Percentiles rank a stretch among this genome's conserved stretches.
Evolutionary conservation across 1,140 invertebrate species (phyloP).

Genomic region (Rhizoglyphus robini): DNA sequence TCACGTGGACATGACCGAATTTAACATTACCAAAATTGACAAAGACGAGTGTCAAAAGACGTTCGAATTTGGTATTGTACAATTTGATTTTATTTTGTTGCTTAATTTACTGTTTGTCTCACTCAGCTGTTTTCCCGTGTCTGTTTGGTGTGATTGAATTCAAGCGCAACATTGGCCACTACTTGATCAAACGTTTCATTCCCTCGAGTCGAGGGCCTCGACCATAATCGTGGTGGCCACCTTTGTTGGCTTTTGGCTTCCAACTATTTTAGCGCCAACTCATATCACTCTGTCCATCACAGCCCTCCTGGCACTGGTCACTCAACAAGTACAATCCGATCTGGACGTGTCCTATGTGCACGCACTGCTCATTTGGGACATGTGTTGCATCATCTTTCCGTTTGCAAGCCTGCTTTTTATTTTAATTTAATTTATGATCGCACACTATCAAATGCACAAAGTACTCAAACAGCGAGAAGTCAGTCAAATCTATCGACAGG

Average conservation of each 20-base stretch:
- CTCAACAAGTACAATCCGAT: conserved; percentile 41
- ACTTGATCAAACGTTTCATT: conserved; percentile 19
- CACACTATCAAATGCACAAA: conserved; percentile 31
- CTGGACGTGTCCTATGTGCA: conserved; percentile 39
- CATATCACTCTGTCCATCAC: conserved; percentile 45
- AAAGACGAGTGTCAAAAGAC: conserved; percentile 6
- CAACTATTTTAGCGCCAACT: conserved; percentile 39
- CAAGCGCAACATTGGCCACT: conserved; percentile 17
- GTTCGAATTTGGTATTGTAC: not conserved
- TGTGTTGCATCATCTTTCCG: conserved; percentile 66
- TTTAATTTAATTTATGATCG: conserved; percentile 75
- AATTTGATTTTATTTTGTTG: too few species aligned
- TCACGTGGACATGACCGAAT: conserved; percentile 16
- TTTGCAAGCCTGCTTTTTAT: conserved; percentile 61
- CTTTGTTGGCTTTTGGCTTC: conserved; percentile 23
- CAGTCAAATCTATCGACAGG: not conserved
- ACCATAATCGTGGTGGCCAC: conserved; percentile 21
- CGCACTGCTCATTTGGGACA: conserved; percentile 42
- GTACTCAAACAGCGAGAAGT: not conserved
- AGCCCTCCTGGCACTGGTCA: conserved; percentile 50
- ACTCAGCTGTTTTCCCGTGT: conserved; percentile 16
- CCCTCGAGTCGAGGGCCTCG: too few species aligned
- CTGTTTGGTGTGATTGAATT: conserved; percentile 11
- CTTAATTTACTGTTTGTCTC: too few species aligned
- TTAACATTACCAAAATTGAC: not conserved